phyloP scores from a whole-genome alignment of 2,888 invertebrate genomes.

The Mesorhabditis spiculigera region DNA sequence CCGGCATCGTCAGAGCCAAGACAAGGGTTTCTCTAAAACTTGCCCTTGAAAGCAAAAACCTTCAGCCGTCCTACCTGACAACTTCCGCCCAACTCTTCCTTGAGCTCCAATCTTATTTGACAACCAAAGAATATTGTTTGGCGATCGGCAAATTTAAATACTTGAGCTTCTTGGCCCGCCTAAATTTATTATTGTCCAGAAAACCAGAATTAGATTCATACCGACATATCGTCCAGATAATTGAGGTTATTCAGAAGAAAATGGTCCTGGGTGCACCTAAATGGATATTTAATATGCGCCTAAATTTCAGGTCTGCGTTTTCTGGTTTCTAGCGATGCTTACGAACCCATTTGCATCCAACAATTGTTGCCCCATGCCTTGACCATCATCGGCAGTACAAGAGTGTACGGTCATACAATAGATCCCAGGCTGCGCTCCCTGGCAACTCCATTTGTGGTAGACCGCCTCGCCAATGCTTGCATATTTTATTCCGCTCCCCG shows the following conservation, averaged over 20 bases:
- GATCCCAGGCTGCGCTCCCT: constrained; percentile 17
- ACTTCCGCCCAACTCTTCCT: constrained; percentile 15
- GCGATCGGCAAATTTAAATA: constrained; percentile 55
- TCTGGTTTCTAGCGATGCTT: not conserved
- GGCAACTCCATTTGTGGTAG: constrained; percentile 45
- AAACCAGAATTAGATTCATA: not conserved
- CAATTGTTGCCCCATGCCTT: constrained; percentile 45
- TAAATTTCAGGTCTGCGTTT: no score
- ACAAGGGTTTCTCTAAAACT: not conserved
- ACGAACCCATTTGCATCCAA: constrained; percentile 47
- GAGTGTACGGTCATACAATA: constrained; percentile 55
- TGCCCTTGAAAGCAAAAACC: no score
- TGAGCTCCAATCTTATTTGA: constrained; percentile 46
- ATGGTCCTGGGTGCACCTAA: constrained; percentile 44
- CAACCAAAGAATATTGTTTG: constrained; percentile 52
- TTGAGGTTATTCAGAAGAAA: constrained; percentile 41
- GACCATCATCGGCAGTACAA: constrained; percentile 52
- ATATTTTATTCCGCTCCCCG: constrained; percentile 36
- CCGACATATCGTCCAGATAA: constrained; percentile 28
- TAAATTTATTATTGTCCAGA: not conserved
- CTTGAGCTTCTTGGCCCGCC: constrained; percentile 39
- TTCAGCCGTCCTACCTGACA: constrained; percentile 24
- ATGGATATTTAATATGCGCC: not conserved
- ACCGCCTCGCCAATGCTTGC: constrained; percentile 49
- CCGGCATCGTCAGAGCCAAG: not conserved